Evolutionary conservation across 2,113 vertebrate genomes (phyloP).

Genomic region (Gasterosteus nipponicus): DNA sequence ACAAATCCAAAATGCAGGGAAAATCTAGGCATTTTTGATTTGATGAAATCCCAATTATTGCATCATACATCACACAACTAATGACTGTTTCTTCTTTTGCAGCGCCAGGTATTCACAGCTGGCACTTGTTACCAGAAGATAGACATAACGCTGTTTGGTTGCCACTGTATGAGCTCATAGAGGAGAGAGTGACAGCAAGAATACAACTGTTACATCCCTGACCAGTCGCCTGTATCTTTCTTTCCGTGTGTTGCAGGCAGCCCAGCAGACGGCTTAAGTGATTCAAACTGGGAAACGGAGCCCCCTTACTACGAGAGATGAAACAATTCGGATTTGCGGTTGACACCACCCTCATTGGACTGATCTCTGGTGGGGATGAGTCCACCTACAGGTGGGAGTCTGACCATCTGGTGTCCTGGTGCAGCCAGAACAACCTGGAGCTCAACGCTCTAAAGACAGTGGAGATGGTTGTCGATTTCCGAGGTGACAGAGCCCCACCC

Average conservation of each 20-base stretch:
- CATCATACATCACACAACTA: constrained; percentile 32
- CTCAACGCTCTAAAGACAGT: too few relatives aligned
- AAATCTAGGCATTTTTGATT: constrained; percentile 32
- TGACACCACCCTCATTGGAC: too few relatives aligned
- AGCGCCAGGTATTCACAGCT: constrained; percentile 63
- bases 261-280: constrained; percentile 14
- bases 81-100: constrained; percentile 32
- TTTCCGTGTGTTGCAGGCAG: too few relatives aligned
- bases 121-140: constrained; percentile 57
- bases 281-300: constrained; percentile 62
- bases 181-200: constrained; percentile 57
- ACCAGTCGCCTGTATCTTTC: too few relatives aligned
- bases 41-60: constrained; percentile 48
- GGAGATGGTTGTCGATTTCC: too few relatives aligned
- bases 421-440: too few relatives aligned
- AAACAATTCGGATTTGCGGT: constrained; percentile 32
- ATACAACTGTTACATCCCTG: background rate
- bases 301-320: constrained; percentile 62
- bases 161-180: constrained; percentile 67
- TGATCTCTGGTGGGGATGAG: too few relatives aligned
- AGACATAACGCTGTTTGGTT: constrained; percentile 52
- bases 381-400: too few relatives aligned
- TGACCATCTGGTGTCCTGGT: too few relatives aligned
- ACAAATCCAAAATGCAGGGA: constrained; percentile 3
- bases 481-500: too few relatives aligned